Evolutionary conservation across 2,797 vertebrate species (phyloP), one percentile per base, ranked within the genome.

Genomic region (Brachymystax lenok): DNA sequence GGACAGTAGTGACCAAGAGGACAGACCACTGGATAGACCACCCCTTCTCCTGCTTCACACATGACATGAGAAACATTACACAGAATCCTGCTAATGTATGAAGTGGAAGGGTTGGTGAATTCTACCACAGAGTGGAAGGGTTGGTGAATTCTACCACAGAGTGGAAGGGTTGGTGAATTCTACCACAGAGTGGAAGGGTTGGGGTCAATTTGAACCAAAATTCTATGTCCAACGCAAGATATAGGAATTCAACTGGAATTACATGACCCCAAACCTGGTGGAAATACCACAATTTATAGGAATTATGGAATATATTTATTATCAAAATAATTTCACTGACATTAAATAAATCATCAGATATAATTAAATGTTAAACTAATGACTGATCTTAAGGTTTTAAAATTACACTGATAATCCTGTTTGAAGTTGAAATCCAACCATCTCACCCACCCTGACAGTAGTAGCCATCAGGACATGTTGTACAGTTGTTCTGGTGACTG

Each of bases 381-480:
- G 8, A 10, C 40, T 12, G 40, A 46, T 46, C 40, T 2, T 46
- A 46, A 46, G 40, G 40, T 46, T 46, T 46, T 13, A 12, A 46
- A 46, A 46, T 46, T 2, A 46, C 40, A 46, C 40, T 46, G 40
- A 46, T 10, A 46, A 46, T 46, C 10, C 10, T 46, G 40, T 46
- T 13, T 46, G 10, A 17, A 5, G 61, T 67, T 30, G 3, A 28
- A 30, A 28, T 16, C 14, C 19, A 67, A 66, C 24, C 1, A 59
- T 67, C 71, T 56, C 63, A 52, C 76, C 28, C 74, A 95, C 94
- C 93, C 83, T 85, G 81, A 83, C 97, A 98, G 90, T 95, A 95
- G 70, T 90, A 93, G 68, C 97, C 97, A 80, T 93, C 78, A 3
- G 92, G 89, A 24, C 97, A 98, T 35, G 78, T 85, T 61, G 91